phyloP scores from a whole-genome alignment of 2,797 vertebrate species.

The Pangasius krempfi region DNA sequence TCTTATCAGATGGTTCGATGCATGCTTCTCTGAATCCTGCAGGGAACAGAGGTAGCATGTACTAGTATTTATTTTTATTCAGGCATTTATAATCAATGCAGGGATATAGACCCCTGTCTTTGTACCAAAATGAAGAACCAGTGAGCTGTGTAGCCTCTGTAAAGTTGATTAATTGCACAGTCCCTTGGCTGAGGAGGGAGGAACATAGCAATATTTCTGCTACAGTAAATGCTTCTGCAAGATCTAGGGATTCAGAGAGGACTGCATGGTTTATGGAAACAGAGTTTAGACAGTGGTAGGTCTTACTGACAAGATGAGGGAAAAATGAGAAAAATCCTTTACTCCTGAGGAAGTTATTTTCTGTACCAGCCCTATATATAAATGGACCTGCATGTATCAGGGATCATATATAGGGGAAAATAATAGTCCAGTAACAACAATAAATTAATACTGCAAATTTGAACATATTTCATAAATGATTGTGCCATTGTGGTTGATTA shows the following conservation, averaged over 20 bases:
- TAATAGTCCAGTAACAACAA: neutral
- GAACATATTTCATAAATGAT: neutral
- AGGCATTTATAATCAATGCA: neutral
- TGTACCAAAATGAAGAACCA: neutral
- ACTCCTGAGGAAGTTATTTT: neutral
- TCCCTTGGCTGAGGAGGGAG: neutral
- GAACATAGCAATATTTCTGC: neutral
- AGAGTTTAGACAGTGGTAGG: neutral
- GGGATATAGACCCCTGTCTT: neutral
- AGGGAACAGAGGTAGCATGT: neutral
- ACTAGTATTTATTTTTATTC: neutral
- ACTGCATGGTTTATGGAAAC: neutral
- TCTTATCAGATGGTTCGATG: neutral
- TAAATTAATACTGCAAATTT: neutral
- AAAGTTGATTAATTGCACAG: conserved; percentile 21
- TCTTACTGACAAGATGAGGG: neutral
- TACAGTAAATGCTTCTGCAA: neutral
- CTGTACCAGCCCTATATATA: neutral
- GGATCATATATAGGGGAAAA: neutral
- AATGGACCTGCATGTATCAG: neutral
- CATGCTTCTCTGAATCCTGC: neutral
- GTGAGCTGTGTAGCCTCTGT: neutral
- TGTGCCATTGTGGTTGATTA: neutral
- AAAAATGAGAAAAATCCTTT: neutral
- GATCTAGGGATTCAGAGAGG: neutral